Conservation (phyloP, 2,888 invertebrate genomes). For the Calliphora vomitoria region DNA sequence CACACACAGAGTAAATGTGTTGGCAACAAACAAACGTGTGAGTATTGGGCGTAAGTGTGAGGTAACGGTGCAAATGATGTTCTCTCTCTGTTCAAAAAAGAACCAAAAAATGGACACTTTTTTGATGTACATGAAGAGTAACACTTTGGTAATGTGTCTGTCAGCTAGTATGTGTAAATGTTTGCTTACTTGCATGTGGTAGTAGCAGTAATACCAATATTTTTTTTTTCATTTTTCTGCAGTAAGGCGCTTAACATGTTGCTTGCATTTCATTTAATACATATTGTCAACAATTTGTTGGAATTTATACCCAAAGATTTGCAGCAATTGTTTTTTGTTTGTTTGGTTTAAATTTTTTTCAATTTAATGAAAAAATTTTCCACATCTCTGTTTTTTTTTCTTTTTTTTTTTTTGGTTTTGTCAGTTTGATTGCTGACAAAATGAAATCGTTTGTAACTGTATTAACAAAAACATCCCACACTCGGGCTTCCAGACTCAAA, state of each 20-base stretch:
- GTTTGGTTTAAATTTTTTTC: slow-evolving; percentile 66
- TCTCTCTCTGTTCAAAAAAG: slow-evolving; percentile 26
- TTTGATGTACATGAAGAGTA: slow-evolving; percentile 44
- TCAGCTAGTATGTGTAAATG: neutral
- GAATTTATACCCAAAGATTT: slow-evolving; percentile 69
- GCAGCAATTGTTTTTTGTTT: slow-evolving; percentile 57
- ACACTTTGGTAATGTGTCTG: slow-evolving; percentile 28
- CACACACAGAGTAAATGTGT: slow-evolving; percentile 18
- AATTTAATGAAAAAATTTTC: slow-evolving; percentile 71
- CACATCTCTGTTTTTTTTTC: slow-evolving; percentile 72
- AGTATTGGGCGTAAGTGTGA: neutral
- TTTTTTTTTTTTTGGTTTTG: slow-evolving; percentile 49
- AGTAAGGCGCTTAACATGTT: slow-evolving; percentile 71
- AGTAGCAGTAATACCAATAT: slow-evolving; percentile 74
- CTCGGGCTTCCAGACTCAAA: slow-evolving; percentile 39
- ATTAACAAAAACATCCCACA: slow-evolving; percentile 54
- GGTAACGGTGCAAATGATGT: slow-evolving; percentile 62
- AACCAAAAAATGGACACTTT: slow-evolving; percentile 46
- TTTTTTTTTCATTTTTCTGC: slow-evolving; percentile 34
- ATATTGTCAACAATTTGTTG: slow-evolving; percentile 81
- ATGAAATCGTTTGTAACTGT: slow-evolving; percentile 73
- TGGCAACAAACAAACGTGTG: neutral
- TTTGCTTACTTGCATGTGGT: neutral
- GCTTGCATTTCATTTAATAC: slow-evolving; percentile 77
- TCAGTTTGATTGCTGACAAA: slow-evolving; percentile 71